Evolutionary conservation across 2,888 invertebrate genomes (phyloP), one percentile per base, ranked within the genome.

Genomic region (Parnassius apollo): DNA sequence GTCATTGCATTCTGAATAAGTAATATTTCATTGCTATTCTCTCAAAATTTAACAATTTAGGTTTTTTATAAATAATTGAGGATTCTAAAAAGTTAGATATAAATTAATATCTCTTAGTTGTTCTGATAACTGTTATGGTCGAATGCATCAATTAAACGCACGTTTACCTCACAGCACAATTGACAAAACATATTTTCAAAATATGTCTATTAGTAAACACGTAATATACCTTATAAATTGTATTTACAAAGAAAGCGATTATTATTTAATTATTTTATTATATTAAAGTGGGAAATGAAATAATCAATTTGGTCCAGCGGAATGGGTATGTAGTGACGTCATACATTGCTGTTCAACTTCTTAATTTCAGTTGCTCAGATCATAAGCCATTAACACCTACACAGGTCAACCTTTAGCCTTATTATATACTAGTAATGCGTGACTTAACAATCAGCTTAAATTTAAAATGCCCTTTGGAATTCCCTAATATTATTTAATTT

Each of bases 101-200:
- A 44, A 35, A 46, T 53, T 0, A 53, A 53, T 53, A 10, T 25
- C 11, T 56, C 13, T 18, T 8, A 61, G 11, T 49, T 53, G 46
- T 42, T 54, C n/a, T 48, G 13, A 57, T 48, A 64, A 59, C 56
- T 58, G 22, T 51, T 42, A 63, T 61, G 35, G 46, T 42, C 55
- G 69, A 81, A 83, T 78, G 69, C 78, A 85, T 75, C 80, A 88
- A 84, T 84, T 77, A 78, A 82, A 77, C 75, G 66, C 80, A 74
- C 78, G 75, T 72, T 66, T 69, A 71, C 75, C 73, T 91, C 91
- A 91, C 89, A 90, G 89, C 88, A 89, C 91, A 91, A 91, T 91
- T 90, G 91, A 91, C 87, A 91, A 90, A 91, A 90, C 88, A 90
- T 89, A 91, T 90, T 90, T 91, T 90, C 85, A 83, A 91, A 90